These are phyloP conservation scores for Andrena minutula DNA, from an alignment of 2,888 invertebrate genomes.

Conservation along the genomic window DNA sequence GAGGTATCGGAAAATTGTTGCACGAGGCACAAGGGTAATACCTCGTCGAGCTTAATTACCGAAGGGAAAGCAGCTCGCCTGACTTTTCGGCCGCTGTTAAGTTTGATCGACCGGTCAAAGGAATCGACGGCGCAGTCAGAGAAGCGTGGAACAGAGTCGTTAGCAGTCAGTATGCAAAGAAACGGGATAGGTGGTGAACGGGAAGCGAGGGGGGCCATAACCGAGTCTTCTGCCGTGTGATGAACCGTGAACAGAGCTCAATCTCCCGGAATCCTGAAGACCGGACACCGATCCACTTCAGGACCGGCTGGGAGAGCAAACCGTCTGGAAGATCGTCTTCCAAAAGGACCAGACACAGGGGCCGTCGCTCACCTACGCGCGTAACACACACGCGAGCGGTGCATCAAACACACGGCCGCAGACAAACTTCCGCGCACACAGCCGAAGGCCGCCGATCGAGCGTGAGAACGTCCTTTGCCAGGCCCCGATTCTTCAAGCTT, in stretches of 20 bases:
- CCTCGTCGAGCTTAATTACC: constrained; percentile 11
- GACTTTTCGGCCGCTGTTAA: constrained; percentile 44
- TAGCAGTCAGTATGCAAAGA: constrained; percentile 59
- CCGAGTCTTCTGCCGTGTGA: constrained; percentile 73
- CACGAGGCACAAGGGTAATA: neutral
- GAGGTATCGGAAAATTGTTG: neutral
- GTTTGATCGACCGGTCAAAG: constrained; percentile 74
- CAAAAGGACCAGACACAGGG: constrained; percentile 64
- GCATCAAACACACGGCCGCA: constrained; percentile 21
- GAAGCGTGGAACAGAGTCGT: constrained; percentile 75
- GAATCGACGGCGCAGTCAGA: constrained; percentile 75
- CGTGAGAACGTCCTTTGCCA: constrained; percentile 69
- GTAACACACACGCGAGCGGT: constrained; percentile 1
- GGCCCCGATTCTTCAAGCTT: constrained; percentile 64
- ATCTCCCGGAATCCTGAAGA: constrained; percentile 81
- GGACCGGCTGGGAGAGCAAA: constrained; percentile 62
- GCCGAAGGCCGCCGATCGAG: constrained; percentile 48
- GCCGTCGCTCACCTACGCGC: constrained; percentile 36
- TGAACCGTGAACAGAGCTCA: constrained; percentile 78
- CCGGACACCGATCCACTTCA: constrained; percentile 68
- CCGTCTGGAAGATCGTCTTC: constrained; percentile 79
- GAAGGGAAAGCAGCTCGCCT: constrained; percentile 22
- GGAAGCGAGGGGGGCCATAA: constrained; percentile 54
- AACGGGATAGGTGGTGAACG: constrained; percentile 52
- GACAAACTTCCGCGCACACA: constrained; percentile 31